Conservation (phyloP, 2,797 vertebrate species). For the Sphenopsis melanotis region DNA sequence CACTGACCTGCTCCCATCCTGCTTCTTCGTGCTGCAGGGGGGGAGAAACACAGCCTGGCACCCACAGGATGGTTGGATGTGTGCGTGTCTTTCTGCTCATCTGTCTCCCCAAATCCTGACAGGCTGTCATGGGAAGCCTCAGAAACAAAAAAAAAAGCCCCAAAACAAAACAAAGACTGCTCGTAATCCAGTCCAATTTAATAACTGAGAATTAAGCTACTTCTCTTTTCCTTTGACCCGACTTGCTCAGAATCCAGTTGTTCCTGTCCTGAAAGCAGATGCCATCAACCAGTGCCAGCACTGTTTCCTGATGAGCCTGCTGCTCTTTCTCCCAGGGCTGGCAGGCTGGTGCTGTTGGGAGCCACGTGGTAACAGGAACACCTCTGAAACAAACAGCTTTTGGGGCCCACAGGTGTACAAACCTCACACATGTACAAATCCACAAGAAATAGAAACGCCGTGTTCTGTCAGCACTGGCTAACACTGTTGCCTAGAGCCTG, state of each 20-base stretch:
- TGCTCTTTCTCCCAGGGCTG: not conserved
- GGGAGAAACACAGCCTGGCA: not conserved
- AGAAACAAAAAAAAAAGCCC: not conserved
- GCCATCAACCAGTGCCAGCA: not conserved
- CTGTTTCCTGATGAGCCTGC: not conserved
- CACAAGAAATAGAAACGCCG: not conserved
- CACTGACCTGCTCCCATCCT: not conserved
- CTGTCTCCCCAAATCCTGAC: not conserved
- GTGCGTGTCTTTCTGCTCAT: not conserved
- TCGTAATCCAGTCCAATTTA: not conserved
- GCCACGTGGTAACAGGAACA: not conserved
- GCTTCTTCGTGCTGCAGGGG: not conserved
- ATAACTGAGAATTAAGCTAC: not conserved
- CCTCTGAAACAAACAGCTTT: not conserved
- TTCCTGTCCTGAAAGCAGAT: not conserved
- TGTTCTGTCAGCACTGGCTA: constrained; percentile 1
- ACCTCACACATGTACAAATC: not conserved
- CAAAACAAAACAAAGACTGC: not conserved
- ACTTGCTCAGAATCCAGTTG: not conserved
- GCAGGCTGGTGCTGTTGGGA: not conserved
- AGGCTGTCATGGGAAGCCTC: not conserved
- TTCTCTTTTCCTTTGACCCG: not conserved
- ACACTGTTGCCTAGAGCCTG: constrained; percentile 21
- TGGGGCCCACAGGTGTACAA: not conserved
- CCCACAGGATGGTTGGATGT: not conserved